Evolutionary conservation across 2,888 invertebrate genomes (phyloP), one percentile per base, ranked within the genome.

Genomic region (Caenorhabditis wallacei): DNA sequence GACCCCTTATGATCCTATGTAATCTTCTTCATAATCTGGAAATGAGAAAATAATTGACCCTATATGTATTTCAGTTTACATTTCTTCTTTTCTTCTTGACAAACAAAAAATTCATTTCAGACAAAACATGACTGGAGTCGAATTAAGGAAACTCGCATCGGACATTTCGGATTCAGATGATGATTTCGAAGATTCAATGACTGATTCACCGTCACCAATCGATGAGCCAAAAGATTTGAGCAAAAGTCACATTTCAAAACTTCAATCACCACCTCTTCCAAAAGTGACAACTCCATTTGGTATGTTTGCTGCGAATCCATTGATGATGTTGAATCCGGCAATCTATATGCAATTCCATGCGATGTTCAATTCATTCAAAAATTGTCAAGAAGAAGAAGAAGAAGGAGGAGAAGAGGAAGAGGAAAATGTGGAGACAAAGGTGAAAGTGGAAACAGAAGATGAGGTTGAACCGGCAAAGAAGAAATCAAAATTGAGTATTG

Each of bases 161-260:
- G 87, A 84, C 54, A 69, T 76, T n/a, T 83, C 83, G 11, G 85
- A 85, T 59, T 80, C 80, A 18, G 88, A 88, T 53, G 85, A 84
- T n/a, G 86, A 86, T 43, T 85, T 87, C 64, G 87, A 87, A 16
- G 87, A 84, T 56, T 82, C 85, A 51, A 87, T 85, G 80, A 87
- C 88, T 5, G 87, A 87, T 64, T 86, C 86, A 2, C 88, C 88
- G 37, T 85, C 85, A 22, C 88, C 88, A 13, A 74, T 82, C 18
- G 85, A 85, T 53, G 88, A 88, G 48, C 86, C 85, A 24, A 81
- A 84, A 56, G 85, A 85, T 78, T 79, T 87, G 59, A 70, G 81
- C 51, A 61, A 66, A 37, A 56, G 54, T 46, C 54, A 61, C 48
- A 63, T 57, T 22, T 54, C 69, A 18, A 57, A 70, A 22, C 64